Conservation (phyloP, 2,888 invertebrate species). For the Drosophila peninsularis region DNA sequence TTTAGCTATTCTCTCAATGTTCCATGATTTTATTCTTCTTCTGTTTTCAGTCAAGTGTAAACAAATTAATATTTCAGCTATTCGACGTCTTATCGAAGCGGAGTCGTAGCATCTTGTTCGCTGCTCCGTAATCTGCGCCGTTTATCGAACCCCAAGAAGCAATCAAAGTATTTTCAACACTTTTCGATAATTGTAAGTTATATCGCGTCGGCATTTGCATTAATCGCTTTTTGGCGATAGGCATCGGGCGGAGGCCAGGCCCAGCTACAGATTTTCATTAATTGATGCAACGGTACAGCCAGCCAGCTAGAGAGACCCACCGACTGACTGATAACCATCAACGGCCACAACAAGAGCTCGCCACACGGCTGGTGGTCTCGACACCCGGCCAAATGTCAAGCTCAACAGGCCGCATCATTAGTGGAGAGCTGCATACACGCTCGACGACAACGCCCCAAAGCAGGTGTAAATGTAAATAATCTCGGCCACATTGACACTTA, state of each 20-base stretch:
- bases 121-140: conserved; percentile 32
- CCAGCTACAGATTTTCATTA: conserved; percentile 65
- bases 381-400: conserved; percentile 70
- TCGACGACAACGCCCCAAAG: conserved; percentile 46
- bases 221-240: conserved; percentile 71
- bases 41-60: conserved; percentile 56
- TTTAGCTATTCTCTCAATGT: conserved; percentile 15
- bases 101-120: conserved; percentile 36
- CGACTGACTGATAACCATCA: conserved; percentile 64
- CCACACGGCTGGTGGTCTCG: conserved; percentile 70
- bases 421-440: conserved; percentile 35
- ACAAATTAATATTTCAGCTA: conserved; percentile 69
- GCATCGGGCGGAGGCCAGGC: conserved; percentile 44
- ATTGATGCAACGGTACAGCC: conserved; percentile 66
- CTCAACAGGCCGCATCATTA: conserved; percentile 68
- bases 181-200: conserved; percentile 76
- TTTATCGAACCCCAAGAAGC: conserved; percentile 46
- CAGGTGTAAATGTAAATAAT: conserved; percentile 80
- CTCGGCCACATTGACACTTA: conserved; percentile 65
- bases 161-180: conserved; percentile 75
- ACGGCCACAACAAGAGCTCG: conserved; percentile 45
- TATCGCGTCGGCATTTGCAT: conserved; percentile 68
- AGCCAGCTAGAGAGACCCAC: background rate
- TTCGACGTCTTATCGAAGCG: conserved; percentile 46
- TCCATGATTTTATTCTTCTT: background rate